Percentiles rank a stretch among this genome's conserved stretches.
Evolutionary conservation across 1,140 invertebrate genomes (phyloP).

Genomic region (Sesamia nonagrioides): DNA sequence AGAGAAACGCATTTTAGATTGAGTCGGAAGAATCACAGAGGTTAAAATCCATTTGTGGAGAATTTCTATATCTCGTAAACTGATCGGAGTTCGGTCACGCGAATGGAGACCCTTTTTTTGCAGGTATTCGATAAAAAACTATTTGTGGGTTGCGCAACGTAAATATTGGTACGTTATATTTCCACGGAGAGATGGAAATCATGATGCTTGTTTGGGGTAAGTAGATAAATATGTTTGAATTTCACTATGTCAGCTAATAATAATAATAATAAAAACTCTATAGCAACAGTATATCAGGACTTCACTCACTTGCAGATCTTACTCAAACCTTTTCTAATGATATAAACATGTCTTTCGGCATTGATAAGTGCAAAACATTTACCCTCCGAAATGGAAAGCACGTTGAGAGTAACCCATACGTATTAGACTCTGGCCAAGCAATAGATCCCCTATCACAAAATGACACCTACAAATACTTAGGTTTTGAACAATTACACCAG

Average conservation of each 20-base stretch:
- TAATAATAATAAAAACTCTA: no score
- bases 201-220: not conserved
- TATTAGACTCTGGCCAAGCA: no score
- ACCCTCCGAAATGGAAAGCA: no score
- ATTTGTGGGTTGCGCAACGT: constrained; percentile 19
- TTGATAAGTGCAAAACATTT: no score
- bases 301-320: no score
- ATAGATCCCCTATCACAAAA: no score
- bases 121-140: constrained; percentile 8
- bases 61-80: constrained; percentile 18
- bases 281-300: no score
- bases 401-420: no score
- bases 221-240: not conserved
- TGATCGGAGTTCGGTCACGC: constrained; percentile 12
- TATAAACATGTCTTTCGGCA: no score
- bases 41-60: constrained; percentile 25
- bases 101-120: not conserved
- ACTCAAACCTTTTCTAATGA: no score
- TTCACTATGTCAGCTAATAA: not conserved
- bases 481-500: no score
- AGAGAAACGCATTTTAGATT: constrained; percentile 51
- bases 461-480: no score
- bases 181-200: not conserved
- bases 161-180: constrained; percentile 9
- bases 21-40: constrained; percentile 35